Percentiles rank a stretch among this genome's conserved stretches.
Conservation (phyloP, 2,888 invertebrate genomes). For the Hyppa rectilinea region DNA sequence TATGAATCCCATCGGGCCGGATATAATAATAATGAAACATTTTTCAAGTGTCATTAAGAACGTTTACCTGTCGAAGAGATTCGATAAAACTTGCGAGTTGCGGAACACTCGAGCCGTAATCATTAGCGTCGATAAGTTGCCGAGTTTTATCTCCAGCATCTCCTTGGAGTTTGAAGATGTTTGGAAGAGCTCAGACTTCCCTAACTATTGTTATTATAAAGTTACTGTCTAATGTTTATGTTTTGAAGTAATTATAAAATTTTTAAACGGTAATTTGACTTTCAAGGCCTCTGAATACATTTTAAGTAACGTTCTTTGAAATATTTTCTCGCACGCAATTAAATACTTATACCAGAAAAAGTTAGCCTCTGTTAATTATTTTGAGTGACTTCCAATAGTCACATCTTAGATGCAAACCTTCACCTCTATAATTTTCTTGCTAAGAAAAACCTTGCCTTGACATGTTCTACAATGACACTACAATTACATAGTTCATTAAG, state of each 20-base stretch:
- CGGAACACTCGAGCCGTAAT: constrained; percentile 40
- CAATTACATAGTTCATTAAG: not conserved
- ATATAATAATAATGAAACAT: constrained; percentile 39
- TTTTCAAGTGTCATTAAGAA: constrained; percentile 57
- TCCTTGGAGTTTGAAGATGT: constrained; percentile 32
- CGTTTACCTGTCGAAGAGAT: constrained; percentile 53
- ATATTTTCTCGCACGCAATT: not conserved
- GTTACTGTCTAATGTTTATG: constrained; percentile 41
- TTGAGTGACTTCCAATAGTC: not conserved
- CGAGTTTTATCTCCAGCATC: constrained; percentile 45
- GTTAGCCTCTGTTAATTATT: not conserved
- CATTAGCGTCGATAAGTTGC: constrained; percentile 53
- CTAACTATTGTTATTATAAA: constrained; percentile 51
- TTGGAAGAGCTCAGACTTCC: constrained; percentile 30
- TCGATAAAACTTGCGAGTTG: constrained; percentile 30
- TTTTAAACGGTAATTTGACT: too few species aligned
- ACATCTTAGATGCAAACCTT: too few species aligned
- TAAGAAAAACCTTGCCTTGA: not conserved
- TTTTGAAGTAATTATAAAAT: constrained; percentile 25
- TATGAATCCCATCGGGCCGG: not conserved
- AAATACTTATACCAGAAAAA: not conserved
- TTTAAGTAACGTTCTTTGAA: not conserved
- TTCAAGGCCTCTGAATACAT: not conserved
- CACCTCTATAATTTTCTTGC: too few species aligned
- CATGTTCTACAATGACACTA: not conserved